Conservation (phyloP, 2,113 vertebrate genomes). For the Caranx ignobilis region DNA sequence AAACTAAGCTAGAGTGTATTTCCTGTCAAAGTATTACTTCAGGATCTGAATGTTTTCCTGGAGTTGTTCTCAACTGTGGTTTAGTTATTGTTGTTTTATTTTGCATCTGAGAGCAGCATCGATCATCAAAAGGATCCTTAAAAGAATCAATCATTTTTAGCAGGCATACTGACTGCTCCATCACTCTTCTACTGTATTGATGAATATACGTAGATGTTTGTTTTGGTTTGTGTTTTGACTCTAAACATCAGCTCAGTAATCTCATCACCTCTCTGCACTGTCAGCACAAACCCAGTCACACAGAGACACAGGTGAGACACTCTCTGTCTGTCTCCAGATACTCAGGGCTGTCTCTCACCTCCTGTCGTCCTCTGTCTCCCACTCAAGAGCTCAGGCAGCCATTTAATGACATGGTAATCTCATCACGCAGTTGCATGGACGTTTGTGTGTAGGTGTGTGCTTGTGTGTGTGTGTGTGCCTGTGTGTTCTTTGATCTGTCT, state of each 20-base stretch:
- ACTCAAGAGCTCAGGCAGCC: constrained; percentile 12
- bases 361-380: constrained; percentile 1
- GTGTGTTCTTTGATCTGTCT: constrained; percentile 64
- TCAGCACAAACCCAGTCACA: constrained; percentile 18
- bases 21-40: no score
- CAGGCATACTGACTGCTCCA: no score
- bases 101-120: constrained; percentile 9
- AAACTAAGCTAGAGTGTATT: no score
- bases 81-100: not conserved
- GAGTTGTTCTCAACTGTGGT: no score
- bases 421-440: constrained; percentile 35
- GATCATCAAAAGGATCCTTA: not conserved
- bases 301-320: not conserved
- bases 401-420: constrained; percentile 62
- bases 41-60: no score
- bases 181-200: no score
- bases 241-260: not conserved
- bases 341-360: constrained; percentile 3
- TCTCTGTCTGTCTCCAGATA: not conserved
- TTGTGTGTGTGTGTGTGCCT: constrained; percentile 30
- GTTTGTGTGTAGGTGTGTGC: constrained; percentile 30
- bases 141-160: no score
- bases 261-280: not conserved
- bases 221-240: not conserved
- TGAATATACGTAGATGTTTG: not conserved